phyloP scores from a whole-genome alignment of 2,797 vertebrate genomes.

The Takifugu rubripes region DNA sequence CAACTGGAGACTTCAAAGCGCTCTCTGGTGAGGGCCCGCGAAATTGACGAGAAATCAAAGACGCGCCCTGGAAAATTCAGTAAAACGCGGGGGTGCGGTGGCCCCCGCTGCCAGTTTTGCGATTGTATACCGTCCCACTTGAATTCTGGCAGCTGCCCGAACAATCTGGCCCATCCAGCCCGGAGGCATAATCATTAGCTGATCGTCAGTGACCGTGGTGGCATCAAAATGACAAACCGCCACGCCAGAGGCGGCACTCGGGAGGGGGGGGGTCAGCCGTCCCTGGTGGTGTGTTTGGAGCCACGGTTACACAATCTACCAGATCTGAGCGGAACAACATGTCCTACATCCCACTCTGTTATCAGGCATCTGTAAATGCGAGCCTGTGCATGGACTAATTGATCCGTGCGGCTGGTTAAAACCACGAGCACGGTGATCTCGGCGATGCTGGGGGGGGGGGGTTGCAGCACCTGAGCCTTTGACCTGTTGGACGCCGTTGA shows the following conservation, averaged over 20 bases:
- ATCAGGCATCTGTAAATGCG: neutral
- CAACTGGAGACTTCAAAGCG: neutral
- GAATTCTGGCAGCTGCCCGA: constrained; percentile 30
- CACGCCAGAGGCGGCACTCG: constrained; percentile 31
- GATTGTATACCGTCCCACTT: constrained; percentile 49
- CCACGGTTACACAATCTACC: constrained; percentile 52
- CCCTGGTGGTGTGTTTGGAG: constrained; percentile 24
- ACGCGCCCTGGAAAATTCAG: neutral
- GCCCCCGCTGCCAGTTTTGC: neutral
- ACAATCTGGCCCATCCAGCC: constrained; percentile 27
- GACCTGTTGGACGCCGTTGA: neutral
- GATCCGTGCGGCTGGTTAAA: constrained; percentile 18
- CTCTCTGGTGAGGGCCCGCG: too few species aligned
- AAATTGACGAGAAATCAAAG: too few species aligned
- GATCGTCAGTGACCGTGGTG: constrained; percentile 57
- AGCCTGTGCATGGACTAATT: constrained; percentile 25
- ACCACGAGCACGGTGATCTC: too few species aligned
- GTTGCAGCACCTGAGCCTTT: neutral
- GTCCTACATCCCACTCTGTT: constrained; percentile 20
- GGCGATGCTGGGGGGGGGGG: too few species aligned
- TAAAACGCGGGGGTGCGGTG: neutral
- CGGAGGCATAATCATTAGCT: constrained; percentile 53
- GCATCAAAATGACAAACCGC: constrained; percentile 53
- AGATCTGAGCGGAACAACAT: constrained; percentile 29
- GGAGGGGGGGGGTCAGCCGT: constrained; percentile 25